Conservation (phyloP, 2,888 invertebrate genomes). For the Onchidella celtica region DNA sequence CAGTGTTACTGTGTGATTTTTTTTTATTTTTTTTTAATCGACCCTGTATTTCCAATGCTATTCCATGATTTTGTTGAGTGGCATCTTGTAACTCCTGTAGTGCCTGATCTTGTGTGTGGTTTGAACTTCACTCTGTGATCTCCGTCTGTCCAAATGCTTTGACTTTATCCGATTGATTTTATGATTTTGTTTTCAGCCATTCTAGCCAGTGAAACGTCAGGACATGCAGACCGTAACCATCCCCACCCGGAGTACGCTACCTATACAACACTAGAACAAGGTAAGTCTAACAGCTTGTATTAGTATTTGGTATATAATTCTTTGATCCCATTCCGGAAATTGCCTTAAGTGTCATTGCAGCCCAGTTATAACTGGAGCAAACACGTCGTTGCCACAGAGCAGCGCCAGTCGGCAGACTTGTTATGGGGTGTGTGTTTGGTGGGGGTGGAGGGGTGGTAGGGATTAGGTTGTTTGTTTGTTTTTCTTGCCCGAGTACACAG, state of each 20-base stretch:
- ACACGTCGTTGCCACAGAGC: too few species aligned
- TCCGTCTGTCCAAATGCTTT: not conserved
- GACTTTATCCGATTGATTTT: too few species aligned
- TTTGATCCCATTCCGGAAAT: too few species aligned
- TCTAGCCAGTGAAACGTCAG: not conserved
- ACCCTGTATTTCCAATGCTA: too few species aligned
- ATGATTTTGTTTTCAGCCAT: not conserved
- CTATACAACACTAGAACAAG: constrained; percentile 24
- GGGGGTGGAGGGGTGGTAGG: not conserved
- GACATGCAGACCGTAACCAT: not conserved
- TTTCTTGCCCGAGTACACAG: too few species aligned
- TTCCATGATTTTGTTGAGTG: not conserved
- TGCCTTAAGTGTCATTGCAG: too few species aligned
- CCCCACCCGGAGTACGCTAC: constrained; percentile 1
- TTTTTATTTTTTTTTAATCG: too few species aligned
- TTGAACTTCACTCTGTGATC: not conserved
- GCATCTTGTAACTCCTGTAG: not conserved
- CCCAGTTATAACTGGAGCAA: too few species aligned
- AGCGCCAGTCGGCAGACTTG: too few species aligned
- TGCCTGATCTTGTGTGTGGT: not conserved
- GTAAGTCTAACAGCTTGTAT: not conserved
- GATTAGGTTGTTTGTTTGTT: not conserved
- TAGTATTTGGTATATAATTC: not conserved
- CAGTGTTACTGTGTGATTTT: too few species aligned
- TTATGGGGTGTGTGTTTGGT: too few species aligned